phyloP scores from a whole-genome alignment of 1,140 invertebrate species.

The Drosophila ercepeae region DNA sequence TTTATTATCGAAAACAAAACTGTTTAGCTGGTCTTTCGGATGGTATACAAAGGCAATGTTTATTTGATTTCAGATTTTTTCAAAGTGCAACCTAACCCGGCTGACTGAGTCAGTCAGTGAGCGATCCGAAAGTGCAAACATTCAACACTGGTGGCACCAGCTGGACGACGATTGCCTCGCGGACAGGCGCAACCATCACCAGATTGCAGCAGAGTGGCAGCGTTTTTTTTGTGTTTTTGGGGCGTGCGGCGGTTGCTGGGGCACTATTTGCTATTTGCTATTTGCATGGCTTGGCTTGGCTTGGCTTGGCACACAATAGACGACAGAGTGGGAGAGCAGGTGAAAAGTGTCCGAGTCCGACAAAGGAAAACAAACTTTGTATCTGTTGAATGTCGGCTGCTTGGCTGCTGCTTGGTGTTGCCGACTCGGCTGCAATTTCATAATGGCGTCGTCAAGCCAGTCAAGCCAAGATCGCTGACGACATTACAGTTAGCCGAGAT shows the following conservation, averaged over 20 bases:
- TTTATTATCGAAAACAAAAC: background rate
- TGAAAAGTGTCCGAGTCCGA: slow-evolving; percentile 66
- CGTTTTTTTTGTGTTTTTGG: slow-evolving; percentile 25
- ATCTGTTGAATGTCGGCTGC: slow-evolving; percentile 41
- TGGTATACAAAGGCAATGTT: background rate
- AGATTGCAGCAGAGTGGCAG: slow-evolving; percentile 44
- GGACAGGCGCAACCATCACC: slow-evolving; percentile 41
- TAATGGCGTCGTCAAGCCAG: slow-evolving; percentile 65
- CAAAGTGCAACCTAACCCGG: background rate
- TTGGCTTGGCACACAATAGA: slow-evolving; percentile 54
- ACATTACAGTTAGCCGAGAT: slow-evolving; percentile 72
- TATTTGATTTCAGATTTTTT: background rate
- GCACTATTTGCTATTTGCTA: slow-evolving; percentile 45
- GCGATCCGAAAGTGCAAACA: slow-evolving; percentile 73
- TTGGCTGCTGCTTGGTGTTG: background rate
- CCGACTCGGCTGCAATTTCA: slow-evolving; percentile 54
- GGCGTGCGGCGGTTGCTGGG: slow-evolving; percentile 30
- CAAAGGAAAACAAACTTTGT: slow-evolving; percentile 73
- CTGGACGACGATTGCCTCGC: slow-evolving; percentile 59
- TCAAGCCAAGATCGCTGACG: slow-evolving; percentile 63
- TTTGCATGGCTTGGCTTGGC: slow-evolving; percentile 69
- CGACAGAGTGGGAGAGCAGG: slow-evolving; percentile 51
- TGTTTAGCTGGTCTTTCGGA: background rate
- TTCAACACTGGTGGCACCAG: slow-evolving; percentile 75
- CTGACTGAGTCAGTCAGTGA: slow-evolving; percentile 34